A percentile compares a stretch with the other conserved stretches of the same genome.
phyloP scores from a whole-genome alignment of 2,888 invertebrate genomes.

The Chelonus formosanus region DNA sequence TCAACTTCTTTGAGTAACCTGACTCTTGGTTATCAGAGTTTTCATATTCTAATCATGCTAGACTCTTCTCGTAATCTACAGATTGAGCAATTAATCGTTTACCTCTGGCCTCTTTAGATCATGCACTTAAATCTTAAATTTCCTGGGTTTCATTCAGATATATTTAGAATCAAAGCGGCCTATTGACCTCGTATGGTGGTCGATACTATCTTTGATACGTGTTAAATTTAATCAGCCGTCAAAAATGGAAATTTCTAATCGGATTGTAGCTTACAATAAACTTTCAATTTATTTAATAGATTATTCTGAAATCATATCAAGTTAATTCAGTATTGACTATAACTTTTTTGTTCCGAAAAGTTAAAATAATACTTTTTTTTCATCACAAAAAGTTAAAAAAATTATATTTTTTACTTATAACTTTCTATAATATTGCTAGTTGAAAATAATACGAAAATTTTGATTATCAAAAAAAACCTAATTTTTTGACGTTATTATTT shows the following conservation, averaged over 20 bases:
- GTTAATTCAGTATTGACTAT: no score
- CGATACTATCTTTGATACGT: conserved; percentile 9
- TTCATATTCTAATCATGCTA: neutral
- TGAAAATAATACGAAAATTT: no score
- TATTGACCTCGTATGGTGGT: conserved; percentile 26
- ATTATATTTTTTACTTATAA: no score
- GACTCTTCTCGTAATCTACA: conserved; percentile 4
- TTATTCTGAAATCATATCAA: no score
- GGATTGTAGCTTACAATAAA: no score
- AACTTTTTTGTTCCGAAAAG: no score
- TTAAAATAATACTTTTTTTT: no score
- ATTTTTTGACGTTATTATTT: no score
- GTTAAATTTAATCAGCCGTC: neutral
- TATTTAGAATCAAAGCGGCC: conserved; percentile 17
- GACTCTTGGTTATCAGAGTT: neutral
- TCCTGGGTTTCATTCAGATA: conserved; percentile 10
- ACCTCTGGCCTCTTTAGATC: conserved; percentile 8
- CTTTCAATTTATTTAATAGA: no score
- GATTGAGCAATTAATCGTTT: conserved; percentile 4
- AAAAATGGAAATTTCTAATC: neutral
- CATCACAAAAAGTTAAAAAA: no score
- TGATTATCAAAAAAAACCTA: no score
- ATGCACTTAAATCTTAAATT: conserved; percentile 1
- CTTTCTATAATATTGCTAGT: no score
- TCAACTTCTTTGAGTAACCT: neutral